Percentiles rank a stretch among this genome's conserved stretches.
phyloP scores from a whole-genome alignment of 92 coral and sea anemone genomes.

The Epizoanthus scotinus region DNA sequence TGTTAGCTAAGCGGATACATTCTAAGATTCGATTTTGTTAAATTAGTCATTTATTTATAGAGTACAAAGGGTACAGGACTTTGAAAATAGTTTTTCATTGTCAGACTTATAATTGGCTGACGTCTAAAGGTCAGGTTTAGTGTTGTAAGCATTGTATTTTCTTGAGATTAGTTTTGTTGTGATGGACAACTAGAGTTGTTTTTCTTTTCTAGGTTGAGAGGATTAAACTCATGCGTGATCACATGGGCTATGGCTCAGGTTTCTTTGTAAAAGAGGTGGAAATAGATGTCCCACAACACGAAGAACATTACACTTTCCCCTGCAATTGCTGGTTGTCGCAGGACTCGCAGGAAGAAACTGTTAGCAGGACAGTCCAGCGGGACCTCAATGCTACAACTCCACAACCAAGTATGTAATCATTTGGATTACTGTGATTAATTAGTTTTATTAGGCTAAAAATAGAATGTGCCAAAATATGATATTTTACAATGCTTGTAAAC shows the following conservation, averaged over 20 bases:
- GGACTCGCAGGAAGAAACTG: conserved; percentile 64
- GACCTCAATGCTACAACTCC: conserved; percentile 62
- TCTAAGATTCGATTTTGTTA: too few species aligned
- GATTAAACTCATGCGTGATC: conserved; percentile 95
- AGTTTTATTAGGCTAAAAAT: too few species aligned
- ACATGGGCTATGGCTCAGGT: conserved; percentile 96
- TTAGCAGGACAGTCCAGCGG: conserved; percentile 51
- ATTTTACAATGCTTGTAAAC: too few species aligned
- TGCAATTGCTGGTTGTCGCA: conserved; percentile 96
- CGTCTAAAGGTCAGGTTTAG: too few species aligned
- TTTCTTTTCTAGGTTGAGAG: conserved; percentile 70
- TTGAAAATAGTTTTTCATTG: too few species aligned
- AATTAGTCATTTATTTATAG: too few species aligned
- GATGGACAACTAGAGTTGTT: background rate
- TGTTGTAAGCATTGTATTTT: background rate
- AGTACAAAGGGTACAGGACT: too few species aligned
- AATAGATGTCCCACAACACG: conserved; percentile 74
- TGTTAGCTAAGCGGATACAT: too few species aligned
- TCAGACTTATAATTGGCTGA: too few species aligned
- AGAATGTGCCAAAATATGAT: too few species aligned
- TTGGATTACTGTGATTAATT: background rate
- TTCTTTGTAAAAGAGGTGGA: conserved; percentile 90
- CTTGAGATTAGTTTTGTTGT: background rate
- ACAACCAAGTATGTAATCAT: conserved; percentile 66
- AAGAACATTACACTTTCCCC: conserved; percentile 79